Percentiles rank a stretch among this genome's conserved stretches.
These are phyloP conservation scores for Notodromas monacha DNA, from an alignment of 2,888 invertebrate genomes.

Conservation along the genomic window DNA sequence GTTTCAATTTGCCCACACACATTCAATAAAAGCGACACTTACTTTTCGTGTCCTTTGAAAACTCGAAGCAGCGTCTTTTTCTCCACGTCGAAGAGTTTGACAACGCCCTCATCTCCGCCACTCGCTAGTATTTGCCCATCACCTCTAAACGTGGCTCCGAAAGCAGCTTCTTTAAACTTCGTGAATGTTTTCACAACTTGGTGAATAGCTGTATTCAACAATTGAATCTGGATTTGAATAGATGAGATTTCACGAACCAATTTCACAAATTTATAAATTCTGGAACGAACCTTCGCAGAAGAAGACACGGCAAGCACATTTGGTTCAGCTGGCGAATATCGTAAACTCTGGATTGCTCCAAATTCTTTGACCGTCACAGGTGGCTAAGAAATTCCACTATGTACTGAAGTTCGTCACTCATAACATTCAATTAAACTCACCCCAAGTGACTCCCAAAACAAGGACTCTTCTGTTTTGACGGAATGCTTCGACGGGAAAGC, in stretches of 20 bases:
- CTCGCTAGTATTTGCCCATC: slow-evolving; percentile 26
- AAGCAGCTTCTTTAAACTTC: slow-evolving; percentile 45
- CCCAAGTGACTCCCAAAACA: too few relatives aligned
- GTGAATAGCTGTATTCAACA: slow-evolving; percentile 57
- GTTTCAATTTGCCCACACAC: not conserved
- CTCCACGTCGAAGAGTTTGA: slow-evolving; percentile 58
- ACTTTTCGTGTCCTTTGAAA: slow-evolving; percentile 44
- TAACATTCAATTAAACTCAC: too few relatives aligned
- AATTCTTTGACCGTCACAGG: slow-evolving; percentile 68
- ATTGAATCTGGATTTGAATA: slow-evolving; percentile 23
- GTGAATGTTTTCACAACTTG: slow-evolving; percentile 45
- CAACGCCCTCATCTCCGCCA: slow-evolving; percentile 55
- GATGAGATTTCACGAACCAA: too few relatives aligned
- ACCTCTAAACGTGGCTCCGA: slow-evolving; percentile 52
- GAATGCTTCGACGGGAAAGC: too few relatives aligned
- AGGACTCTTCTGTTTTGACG: too few relatives aligned
- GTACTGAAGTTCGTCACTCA: too few relatives aligned
- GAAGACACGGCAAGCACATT: slow-evolving; percentile 71
- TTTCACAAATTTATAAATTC: too few relatives aligned
- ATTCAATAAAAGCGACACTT: slow-evolving; percentile 8
- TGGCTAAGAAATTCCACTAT: slow-evolving; percentile 25
- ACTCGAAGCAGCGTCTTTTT: slow-evolving; percentile 46
- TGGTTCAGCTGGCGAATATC: slow-evolving; percentile 60
- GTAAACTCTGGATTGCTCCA: slow-evolving; percentile 60
- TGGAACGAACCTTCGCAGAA: slow-evolving; percentile 38